phyloP scores from a whole-genome alignment of 2,888 invertebrate species.

The Stramonita haemastoma region DNA sequence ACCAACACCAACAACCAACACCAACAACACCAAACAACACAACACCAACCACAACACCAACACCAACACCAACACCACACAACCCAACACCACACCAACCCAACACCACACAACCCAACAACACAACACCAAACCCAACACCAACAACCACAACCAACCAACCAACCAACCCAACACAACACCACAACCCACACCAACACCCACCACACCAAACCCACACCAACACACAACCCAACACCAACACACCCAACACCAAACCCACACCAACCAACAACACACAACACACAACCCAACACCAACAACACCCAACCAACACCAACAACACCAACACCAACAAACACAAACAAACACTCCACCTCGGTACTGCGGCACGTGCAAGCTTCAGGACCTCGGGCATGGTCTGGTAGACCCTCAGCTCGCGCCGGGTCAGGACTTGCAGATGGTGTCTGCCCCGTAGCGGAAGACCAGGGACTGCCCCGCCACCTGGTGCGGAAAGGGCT shows the following conservation, averaged over 20 bases:
- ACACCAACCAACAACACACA: neutral
- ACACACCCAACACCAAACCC: neutral
- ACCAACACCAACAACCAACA: too few relatives aligned
- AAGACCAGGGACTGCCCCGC: constrained; percentile 95
- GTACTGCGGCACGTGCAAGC: constrained; percentile 94
- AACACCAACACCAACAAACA: neutral
- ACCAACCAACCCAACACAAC: neutral
- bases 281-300: neutral
- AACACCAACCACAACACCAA: neutral
- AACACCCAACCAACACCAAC: neutral
- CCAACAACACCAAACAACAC: too few relatives aligned
- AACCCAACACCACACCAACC: neutral
- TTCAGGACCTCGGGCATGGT: constrained; percentile 94
- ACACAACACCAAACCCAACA: neutral
- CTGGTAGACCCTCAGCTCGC: constrained; percentile 96
- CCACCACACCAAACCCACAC: neutral
- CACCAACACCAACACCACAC: neutral
- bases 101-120: neutral
- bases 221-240: neutral
- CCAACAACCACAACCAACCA: neutral
- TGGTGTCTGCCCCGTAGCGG: constrained; percentile 90
- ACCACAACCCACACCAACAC: constrained; percentile 81
- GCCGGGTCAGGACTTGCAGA: constrained; percentile 92
- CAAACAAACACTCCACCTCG: constrained; percentile 84
- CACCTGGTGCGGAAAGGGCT: constrained; percentile 85